Conservation (phyloP, 2,888 invertebrate species). For the Clostera curtula region DNA sequence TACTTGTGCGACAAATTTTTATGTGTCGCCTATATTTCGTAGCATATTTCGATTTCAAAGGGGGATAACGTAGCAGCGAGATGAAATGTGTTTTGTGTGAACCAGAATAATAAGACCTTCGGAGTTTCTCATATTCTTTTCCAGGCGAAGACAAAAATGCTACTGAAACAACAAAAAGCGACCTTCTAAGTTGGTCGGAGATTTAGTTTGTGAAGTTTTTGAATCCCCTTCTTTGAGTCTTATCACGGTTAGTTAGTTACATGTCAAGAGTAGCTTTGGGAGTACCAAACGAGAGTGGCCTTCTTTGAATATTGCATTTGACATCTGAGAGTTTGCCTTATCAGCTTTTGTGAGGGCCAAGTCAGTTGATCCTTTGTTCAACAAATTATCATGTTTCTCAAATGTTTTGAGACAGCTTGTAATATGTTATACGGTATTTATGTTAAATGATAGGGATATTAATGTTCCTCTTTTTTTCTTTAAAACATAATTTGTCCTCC, state of each 20-base stretch:
- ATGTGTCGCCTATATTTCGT: too few relatives aligned
- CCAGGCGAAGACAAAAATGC: constrained; percentile 24
- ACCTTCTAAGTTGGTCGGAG: constrained; percentile 36
- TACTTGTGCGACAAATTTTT: too few relatives aligned
- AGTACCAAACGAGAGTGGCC: constrained; percentile 47
- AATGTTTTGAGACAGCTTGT: too few relatives aligned
- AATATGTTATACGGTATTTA: too few relatives aligned
- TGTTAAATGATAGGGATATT: too few relatives aligned
- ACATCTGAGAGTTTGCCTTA: constrained; percentile 48
- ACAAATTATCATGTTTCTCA: constrained; percentile 37
- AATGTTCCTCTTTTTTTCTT: too few relatives aligned
- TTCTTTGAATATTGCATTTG: constrained; percentile 58
- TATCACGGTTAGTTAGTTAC: constrained; percentile 64
- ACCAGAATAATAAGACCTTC: constrained; percentile 15
- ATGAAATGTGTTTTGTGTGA: too few relatives aligned
- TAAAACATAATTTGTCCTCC: too few relatives aligned
- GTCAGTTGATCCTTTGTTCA: constrained; percentile 29
- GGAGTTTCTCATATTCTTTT: too few relatives aligned
- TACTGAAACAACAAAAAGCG: too few relatives aligned
- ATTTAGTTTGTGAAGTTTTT: constrained; percentile 50
- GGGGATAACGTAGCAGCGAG: too few relatives aligned
- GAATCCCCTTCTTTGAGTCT: constrained; percentile 48
- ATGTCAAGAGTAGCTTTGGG: constrained; percentile 39
- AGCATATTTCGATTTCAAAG: too few relatives aligned
- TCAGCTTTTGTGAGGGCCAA: constrained; percentile 26